Evolutionary conservation across 2,113 vertebrate species (phyloP), one percentile per base, ranked within the genome.

Genomic region (Probosciger aterrimus): DNA sequence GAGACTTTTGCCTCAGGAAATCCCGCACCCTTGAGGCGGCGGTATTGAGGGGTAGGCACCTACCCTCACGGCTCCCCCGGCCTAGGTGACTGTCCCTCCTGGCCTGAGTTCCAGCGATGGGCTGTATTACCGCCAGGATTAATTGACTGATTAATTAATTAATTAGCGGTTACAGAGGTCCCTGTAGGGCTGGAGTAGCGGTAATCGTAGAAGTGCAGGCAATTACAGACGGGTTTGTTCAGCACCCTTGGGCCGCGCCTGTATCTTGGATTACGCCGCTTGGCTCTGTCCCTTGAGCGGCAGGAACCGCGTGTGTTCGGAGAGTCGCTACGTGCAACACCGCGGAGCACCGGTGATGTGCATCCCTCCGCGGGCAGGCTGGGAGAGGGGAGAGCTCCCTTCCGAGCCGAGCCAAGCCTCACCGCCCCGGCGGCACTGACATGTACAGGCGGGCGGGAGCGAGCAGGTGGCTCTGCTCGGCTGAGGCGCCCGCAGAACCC

Each of bases 81-180:
- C 33, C 55, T 14, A 59, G 33, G 55, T 20, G 33, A 15, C 33
- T 2, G 55, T 23, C 14, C 33, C 33, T 59, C 20, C 2, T 18
- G 3, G 3, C 10, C 24, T 3, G 2, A 11, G 19, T 5, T 3
- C 0, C 7, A 0, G 49, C 3, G 1, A 13, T 5, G 19, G 17
- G 0, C 52, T 1, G 19, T 3, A 44, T n/a, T 43, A 28, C 27
- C 15, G 23, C 7, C 17, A 1, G 55, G 33, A n/a, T 59, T 59
- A 23, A n/a, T 14, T 57, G 33, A 59, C 22, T n/a, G 20, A 59
- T 59, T 59, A 43, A 43, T 39, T 76, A n/a, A 88, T 93, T 88
- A 74, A 89, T 82, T 37, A 75, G 52, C 5, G 64, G 17, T 15
- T 59, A 5, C 25, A n/a, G 44, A 63, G 65, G 62, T 17, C 20